Conservation (phyloP, 2,888 invertebrate species). For the Embidobia sp. region DNA sequence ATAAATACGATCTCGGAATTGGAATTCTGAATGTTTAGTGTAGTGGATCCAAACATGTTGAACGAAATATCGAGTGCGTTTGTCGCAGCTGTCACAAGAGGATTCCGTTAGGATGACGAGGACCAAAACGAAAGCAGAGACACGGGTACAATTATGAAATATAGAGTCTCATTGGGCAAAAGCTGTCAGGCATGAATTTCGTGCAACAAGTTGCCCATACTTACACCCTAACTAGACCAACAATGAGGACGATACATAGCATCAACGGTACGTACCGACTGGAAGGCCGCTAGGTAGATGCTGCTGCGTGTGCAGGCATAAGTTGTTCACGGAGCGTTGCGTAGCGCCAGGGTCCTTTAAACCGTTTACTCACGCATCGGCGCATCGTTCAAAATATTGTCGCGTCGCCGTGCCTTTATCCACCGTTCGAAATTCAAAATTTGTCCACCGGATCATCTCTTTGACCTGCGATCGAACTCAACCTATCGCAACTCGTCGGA, state of each 20-base stretch:
- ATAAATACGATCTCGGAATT: neutral
- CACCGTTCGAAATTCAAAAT: conserved; percentile 57
- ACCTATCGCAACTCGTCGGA: conserved; percentile 41
- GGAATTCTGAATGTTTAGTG: neutral
- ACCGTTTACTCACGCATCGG: conserved; percentile 79
- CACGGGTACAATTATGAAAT: conserved; percentile 68
- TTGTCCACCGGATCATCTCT: conserved; percentile 56
- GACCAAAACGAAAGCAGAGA: conserved; percentile 55
- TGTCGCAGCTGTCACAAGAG: conserved; percentile 72
- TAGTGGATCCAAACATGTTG: conserved; percentile 14
- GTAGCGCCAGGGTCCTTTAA: conserved; percentile 72
- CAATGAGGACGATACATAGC: conserved; percentile 55
- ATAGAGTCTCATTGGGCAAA: conserved; percentile 66
- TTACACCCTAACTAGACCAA: conserved; percentile 68
- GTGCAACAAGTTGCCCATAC: conserved; percentile 74
- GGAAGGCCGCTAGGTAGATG: conserved; percentile 34
- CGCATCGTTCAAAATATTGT: conserved; percentile 80
- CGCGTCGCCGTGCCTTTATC: conserved; percentile 72
- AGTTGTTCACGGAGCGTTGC: conserved; percentile 62
- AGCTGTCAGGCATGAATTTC: conserved; percentile 73
- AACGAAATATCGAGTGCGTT: conserved; percentile 45
- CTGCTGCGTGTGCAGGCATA: conserved; percentile 45
- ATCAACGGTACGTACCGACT: conserved; percentile 30
- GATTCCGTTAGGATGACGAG: conserved; percentile 74
- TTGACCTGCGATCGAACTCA: conserved; percentile 43